Evolutionary conservation across 2,797 vertebrate species (phyloP).

Genomic region (Microctenopoma lineatum): DNA sequence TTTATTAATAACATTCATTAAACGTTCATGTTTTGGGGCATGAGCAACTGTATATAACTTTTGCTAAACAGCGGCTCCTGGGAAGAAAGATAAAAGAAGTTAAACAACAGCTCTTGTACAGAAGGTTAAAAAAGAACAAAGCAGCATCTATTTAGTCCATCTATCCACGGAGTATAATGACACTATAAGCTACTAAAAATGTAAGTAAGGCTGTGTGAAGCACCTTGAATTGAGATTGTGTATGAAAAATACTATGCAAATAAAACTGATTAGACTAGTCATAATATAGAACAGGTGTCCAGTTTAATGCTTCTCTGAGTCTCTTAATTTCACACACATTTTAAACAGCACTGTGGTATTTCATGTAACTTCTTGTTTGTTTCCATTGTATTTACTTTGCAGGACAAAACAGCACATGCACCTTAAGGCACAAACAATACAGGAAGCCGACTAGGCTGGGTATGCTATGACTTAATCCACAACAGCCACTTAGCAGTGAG

Average conservation of each 20-base stretch:
- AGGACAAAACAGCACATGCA: conserved; percentile 19
- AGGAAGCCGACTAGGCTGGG: conserved; percentile 36
- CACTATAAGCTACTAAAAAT: too few species aligned
- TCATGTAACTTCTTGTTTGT: too few species aligned
- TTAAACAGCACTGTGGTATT: not conserved
- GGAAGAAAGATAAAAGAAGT: not conserved
- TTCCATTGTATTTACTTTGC: conserved; percentile 2
- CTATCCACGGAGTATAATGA: too few species aligned
- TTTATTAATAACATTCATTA: not conserved
- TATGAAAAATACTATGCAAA: too few species aligned
- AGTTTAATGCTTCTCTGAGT: too few species aligned
- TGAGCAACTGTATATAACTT: too few species aligned
- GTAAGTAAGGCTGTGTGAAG: not conserved
- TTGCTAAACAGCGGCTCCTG: not conserved
- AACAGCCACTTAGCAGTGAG: conserved; percentile 37
- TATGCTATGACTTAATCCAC: conserved; percentile 46
- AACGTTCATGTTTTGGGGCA: not conserved
- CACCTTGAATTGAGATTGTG: too few species aligned
- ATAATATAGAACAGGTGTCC: too few species aligned
- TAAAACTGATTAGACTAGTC: too few species aligned
- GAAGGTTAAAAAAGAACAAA: not conserved
- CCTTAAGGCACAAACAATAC: conserved; percentile 26
- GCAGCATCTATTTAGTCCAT: too few species aligned
- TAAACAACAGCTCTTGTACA: not conserved
- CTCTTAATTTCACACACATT: not conserved